These are phyloP conservation scores for Leptinotarsa juncta DNA, from an alignment of 2,888 invertebrate genomes.

Conservation along the genomic window DNA sequence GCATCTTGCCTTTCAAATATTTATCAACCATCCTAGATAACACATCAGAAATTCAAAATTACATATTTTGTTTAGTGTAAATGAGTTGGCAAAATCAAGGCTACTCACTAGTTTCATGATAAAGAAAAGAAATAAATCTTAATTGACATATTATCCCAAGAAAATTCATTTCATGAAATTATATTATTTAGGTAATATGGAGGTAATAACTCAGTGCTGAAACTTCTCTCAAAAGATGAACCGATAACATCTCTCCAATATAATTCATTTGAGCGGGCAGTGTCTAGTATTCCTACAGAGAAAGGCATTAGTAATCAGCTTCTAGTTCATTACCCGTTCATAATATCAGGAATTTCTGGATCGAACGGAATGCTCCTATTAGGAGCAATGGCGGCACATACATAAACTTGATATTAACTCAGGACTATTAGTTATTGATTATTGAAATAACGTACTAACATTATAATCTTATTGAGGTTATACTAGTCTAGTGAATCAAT, in stretches of 20 bases:
- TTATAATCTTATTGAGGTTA: not conserved
- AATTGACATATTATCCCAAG: not conserved
- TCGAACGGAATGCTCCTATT: slow-evolving; percentile 34
- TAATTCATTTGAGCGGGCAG: slow-evolving; percentile 14
- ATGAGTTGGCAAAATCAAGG: no score
- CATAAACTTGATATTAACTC: not conserved
- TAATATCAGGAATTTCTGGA: slow-evolving; percentile 48
- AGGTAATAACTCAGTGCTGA: not conserved
- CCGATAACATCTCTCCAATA: not conserved
- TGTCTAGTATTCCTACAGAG: slow-evolving; percentile 35
- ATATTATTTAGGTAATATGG: not conserved
- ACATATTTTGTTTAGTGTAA: no score
- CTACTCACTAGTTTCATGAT: no score
- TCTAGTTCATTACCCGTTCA: slow-evolving; percentile 49
- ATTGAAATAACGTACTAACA: not conserved
- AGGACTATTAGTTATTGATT: not conserved
- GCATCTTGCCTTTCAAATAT: no score
- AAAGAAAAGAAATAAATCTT: not conserved
- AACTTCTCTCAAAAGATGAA: not conserved
- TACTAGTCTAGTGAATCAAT: not conserved
- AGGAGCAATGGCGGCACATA: slow-evolving; percentile 6
- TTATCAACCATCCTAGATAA: no score
- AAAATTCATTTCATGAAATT: not conserved
- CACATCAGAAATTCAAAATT: no score
- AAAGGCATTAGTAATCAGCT: slow-evolving; percentile 51